Conservation (phyloP, 2,888 invertebrate species). For the Sisyra nigra region DNA sequence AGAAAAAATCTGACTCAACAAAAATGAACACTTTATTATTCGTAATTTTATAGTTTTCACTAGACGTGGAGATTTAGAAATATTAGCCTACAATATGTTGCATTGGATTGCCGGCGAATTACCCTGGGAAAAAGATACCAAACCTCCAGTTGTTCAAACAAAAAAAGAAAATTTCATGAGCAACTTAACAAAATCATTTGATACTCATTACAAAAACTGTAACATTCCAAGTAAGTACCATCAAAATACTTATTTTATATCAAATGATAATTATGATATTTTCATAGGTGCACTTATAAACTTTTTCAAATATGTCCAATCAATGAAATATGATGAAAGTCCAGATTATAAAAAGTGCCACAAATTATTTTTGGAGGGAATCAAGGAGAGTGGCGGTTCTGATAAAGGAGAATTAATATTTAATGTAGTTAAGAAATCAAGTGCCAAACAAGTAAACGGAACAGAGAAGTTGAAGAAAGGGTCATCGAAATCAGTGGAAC, state of each 20-base stretch:
- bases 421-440: constrained; percentile 10
- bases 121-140: constrained; percentile 66
- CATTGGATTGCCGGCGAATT: constrained; percentile 75
- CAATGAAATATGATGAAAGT: constrained; percentile 47
- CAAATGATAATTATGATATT: not conserved
- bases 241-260: not conserved
- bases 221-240: constrained; percentile 2
- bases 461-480: too few relatives aligned
- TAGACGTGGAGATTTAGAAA: constrained; percentile 86
- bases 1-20: not conserved
- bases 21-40: constrained; percentile 10
- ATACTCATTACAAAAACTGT: constrained; percentile 14
- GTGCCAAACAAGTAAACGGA: too few relatives aligned
- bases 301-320: constrained; percentile 50
- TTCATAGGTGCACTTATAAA: constrained; percentile 38
- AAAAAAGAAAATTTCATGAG: constrained; percentile 53
- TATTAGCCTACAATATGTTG: constrained; percentile 82
- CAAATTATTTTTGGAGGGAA: constrained; percentile 43
- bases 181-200: constrained; percentile 29
- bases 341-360: constrained; percentile 62
- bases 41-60: constrained; percentile 47
- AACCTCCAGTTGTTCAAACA: constrained; percentile 44
- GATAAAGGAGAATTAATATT: constrained; percentile 43
- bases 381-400: constrained; percentile 42
- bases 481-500: too few relatives aligned